Conservation (phyloP, 2,888 invertebrate species). For the Calameuta filiformis region DNA sequence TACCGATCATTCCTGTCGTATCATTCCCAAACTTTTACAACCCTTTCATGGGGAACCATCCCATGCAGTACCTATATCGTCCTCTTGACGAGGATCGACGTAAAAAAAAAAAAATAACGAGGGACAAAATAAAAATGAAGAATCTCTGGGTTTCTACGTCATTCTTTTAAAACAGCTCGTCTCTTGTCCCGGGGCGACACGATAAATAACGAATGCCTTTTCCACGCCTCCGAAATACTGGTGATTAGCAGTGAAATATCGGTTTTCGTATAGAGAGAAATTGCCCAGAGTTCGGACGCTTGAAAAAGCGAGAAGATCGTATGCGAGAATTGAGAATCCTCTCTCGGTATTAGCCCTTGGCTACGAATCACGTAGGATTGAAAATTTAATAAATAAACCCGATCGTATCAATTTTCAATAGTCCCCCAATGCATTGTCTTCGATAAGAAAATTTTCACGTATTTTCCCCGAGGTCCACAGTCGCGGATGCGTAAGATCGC, state of each 20-base stretch:
- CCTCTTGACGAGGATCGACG: background rate
- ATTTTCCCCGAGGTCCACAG: background rate
- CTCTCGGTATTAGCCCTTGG: background rate
- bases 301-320: constrained; percentile 35
- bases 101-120: background rate
- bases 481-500: background rate
- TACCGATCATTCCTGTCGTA: background rate
- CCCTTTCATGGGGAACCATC: background rate
- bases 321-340: background rate
- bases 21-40: background rate
- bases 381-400: background rate
- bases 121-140: background rate
- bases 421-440: background rate
- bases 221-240: constrained; percentile 66
- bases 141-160: background rate
- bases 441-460: background rate
- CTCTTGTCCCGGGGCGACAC: constrained; percentile 56
- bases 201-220: constrained; percentile 65
- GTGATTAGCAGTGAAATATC: constrained; percentile 66
- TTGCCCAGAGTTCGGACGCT: constrained; percentile 42
- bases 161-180: background rate
- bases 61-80: background rate
- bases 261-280: constrained; percentile 63
- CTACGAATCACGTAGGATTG: background rate
- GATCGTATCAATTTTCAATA: background rate